Evolutionary conservation across 2,113 vertebrate species (phyloP), one percentile per base, ranked within the genome.

Genomic region (Acrocephalus kingi): DNA sequence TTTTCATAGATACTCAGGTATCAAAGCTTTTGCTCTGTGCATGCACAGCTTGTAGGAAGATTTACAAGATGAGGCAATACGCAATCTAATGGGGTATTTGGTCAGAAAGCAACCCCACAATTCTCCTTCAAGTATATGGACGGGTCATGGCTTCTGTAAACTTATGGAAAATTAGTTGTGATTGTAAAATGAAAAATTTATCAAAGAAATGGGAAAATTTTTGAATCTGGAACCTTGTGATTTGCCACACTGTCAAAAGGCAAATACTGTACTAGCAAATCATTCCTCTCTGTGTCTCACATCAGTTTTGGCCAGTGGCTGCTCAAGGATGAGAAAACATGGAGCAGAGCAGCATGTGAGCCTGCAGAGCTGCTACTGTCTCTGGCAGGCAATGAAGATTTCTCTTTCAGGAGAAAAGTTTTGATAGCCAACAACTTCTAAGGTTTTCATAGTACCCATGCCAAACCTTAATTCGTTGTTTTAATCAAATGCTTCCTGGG

Each of bases 391-490:
- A 80, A 37, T 15, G 45, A 51, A 69, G 73, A 51, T 88, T 85
- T 89, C 45, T 64, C 63, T 64, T 87, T 76, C 55, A 37, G 59
- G 66, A 85, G 78, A 67, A 88, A 81, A 48, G 31, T 74, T 75
- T 83, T 18, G 2, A 67, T 69, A 74, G 71, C 64, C 24, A 80
- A 46, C 58, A 78, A n/a, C 67, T 87, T 68, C 59, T 76, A 33
- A 85, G 67, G 13, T 84, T 91, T 67, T 82, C 2, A 0, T 5
- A 59, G 54, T n/a, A 62, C 21, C 33, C 21, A 27, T 74, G 79
- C 62, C 93, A 95, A 93, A 58, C 52, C 35, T 54, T 86, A 83
- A 91, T 51, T 92, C 13, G n/a, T 67, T 95, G 37, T 87, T 87
- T 95, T 90, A 90, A 87, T 89, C 54, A 85, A 91, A 51, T 64